phyloP scores from a whole-genome alignment of 2,888 invertebrate species.

The Lumbricus terrestris region DNA sequence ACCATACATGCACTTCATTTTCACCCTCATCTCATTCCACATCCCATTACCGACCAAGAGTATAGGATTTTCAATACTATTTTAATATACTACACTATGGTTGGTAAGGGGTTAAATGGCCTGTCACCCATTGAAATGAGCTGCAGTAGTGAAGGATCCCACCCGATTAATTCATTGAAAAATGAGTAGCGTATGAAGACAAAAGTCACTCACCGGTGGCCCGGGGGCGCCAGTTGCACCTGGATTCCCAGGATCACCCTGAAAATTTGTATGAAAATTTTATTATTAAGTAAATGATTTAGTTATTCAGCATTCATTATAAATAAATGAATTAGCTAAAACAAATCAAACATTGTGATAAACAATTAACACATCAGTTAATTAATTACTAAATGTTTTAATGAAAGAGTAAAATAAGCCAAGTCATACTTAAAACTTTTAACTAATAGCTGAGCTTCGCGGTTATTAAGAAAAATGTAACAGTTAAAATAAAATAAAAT shows the following conservation, averaged over 20 bases:
- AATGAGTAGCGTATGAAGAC: neutral
- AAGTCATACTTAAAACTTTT: neutral
- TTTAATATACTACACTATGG: no score
- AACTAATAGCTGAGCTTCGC: neutral
- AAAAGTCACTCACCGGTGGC: neutral
- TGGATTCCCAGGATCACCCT: neutral
- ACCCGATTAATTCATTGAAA: no score
- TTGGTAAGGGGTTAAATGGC: no score
- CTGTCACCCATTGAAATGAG: neutral
- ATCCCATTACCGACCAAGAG: no score
- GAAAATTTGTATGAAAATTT: neutral
- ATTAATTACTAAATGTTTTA: neutral
- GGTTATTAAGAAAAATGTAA: neutral
- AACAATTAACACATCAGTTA: neutral
- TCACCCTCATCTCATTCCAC: neutral
- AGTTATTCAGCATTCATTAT: neutral
- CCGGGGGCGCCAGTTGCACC: neutral
- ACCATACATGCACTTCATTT: no score
- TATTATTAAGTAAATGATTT: no score
- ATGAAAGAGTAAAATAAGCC: neutral
- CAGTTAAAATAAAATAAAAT: neutral
- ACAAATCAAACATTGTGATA: neutral
- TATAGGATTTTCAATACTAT: no score
- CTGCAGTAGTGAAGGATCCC: no score
- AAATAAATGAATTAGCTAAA: neutral